phyloP scores from a whole-genome alignment of 2,888 invertebrate genomes.

The Rhodophaea formosa region DNA sequence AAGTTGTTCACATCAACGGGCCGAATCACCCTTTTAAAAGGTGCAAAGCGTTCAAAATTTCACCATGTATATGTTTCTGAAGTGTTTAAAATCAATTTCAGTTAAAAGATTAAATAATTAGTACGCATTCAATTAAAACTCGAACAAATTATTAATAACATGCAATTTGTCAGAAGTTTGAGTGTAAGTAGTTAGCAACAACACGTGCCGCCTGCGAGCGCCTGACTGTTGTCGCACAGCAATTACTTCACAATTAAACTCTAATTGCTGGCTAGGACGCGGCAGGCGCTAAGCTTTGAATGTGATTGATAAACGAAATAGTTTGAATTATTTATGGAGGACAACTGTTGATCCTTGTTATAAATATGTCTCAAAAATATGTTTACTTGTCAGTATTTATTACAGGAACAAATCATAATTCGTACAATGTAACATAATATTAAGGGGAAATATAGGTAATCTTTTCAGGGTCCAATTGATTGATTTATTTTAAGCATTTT shows the following conservation, averaged over 20 bases:
- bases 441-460: too few relatives aligned
- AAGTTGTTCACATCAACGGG: too few relatives aligned
- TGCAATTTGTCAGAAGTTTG: conserved; percentile 18
- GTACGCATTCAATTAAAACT: conserved; percentile 2
- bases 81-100: too few relatives aligned
- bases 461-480: too few relatives aligned
- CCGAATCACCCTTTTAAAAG: too few relatives aligned
- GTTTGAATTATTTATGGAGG: conserved; percentile 3
- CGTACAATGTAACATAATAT: too few relatives aligned
- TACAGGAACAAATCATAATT: too few relatives aligned
- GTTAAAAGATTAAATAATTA: background rate
- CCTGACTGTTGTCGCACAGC: conserved; percentile 23
- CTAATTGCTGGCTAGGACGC: conserved; percentile 24
- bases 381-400: too few relatives aligned
- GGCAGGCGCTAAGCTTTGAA: conserved; percentile 24
- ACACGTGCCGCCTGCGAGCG: conserved; percentile 20
- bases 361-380: too few relatives aligned
- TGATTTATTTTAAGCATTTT: too few relatives aligned
- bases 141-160: conserved; percentile 13
- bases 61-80: too few relatives aligned
- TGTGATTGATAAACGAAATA: conserved; percentile 17
- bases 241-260: conserved; percentile 28
- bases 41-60: too few relatives aligned
- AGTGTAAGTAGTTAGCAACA: conserved; percentile 19
- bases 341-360: background rate